phyloP scores from a whole-genome alignment of 2,797 vertebrate species.

The Masticophis lateralis region DNA sequence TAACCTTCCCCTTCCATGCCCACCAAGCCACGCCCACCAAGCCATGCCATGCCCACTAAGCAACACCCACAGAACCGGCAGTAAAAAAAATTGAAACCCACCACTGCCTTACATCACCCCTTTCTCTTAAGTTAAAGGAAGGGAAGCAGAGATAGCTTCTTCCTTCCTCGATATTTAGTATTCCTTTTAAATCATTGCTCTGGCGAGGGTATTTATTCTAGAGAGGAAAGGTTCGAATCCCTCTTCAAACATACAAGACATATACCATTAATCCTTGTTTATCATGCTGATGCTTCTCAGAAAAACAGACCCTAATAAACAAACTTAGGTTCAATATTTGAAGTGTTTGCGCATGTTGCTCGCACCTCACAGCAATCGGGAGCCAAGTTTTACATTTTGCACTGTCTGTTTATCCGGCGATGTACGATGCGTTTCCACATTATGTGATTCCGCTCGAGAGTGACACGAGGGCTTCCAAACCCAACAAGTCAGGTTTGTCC shows the following conservation, averaged over 20 bases:
- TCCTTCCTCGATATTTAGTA: background rate
- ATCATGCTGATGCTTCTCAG: slow-evolving; percentile 52
- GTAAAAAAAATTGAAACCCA: too few species aligned
- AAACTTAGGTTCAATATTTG: slow-evolving; percentile 76
- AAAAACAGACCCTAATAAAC: slow-evolving; percentile 69
- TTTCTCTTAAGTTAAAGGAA: background rate
- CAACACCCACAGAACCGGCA: too few species aligned
- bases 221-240: background rate
- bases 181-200: background rate
- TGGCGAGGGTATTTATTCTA: background rate
- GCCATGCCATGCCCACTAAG: too few species aligned
- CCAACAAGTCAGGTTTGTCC: slow-evolving; percentile 82
- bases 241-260: slow-evolving; percentile 24
- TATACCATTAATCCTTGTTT: background rate
- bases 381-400: slow-evolving; percentile 75
- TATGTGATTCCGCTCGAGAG: slow-evolving; percentile 78
- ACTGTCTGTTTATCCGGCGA: slow-evolving; percentile 64
- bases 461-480: slow-evolving; percentile 82
- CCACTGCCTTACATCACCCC: too few species aligned
- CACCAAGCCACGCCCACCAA: too few species aligned
- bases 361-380: slow-evolving; percentile 81
- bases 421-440: slow-evolving; percentile 78
- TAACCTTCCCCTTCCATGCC: too few species aligned
- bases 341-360: slow-evolving; percentile 80
- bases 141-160: background rate